Conservation (phyloP, 2,797 vertebrate species). For the Sebastolobus alascanus region DNA sequence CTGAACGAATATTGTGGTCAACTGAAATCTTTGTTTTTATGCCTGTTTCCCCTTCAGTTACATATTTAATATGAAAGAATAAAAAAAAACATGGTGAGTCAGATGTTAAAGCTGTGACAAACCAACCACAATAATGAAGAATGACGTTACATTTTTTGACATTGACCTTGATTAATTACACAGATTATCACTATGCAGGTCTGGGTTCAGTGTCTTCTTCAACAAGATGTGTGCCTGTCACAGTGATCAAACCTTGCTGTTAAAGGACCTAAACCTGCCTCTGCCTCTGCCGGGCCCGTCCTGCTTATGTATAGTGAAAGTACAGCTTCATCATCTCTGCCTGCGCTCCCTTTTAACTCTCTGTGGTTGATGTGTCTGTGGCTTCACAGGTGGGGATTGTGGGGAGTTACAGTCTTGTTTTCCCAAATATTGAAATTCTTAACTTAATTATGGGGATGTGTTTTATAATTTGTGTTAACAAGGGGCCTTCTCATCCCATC, state of each 20-base stretch:
- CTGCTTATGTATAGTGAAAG: constrained; percentile 27
- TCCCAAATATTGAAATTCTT: constrained; percentile 68
- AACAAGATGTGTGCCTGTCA: constrained; percentile 8
- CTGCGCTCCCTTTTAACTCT: constrained; percentile 22
- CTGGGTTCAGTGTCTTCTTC: neutral
- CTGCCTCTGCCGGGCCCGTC: neutral
- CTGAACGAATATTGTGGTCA: no score
- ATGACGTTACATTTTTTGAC: constrained; percentile 10
- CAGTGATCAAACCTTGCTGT: constrained; percentile 1
- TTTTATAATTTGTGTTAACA: constrained; percentile 74
- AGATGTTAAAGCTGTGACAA: constrained; percentile 13
- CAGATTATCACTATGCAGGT: neutral
- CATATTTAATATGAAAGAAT: neutral
- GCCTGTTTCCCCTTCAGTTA: neutral
- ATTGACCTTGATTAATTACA: neutral
- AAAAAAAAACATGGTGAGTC: neutral
- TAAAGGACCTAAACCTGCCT: constrained; percentile 6
- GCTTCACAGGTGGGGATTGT: constrained; percentile 45
- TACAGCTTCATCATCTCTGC: constrained; percentile 18
- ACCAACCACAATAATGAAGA: neutral
- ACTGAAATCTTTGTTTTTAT: no score
- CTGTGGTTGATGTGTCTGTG: constrained; percentile 19
- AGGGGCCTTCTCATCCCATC: constrained; percentile 60
- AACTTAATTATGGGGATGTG: constrained; percentile 74
- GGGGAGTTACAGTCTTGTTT: constrained; percentile 62